These are phyloP conservation scores for Neodon shergylaensis DNA, from an alignment of 2,113 vertebrate species.

Conservation along the genomic window DNA sequence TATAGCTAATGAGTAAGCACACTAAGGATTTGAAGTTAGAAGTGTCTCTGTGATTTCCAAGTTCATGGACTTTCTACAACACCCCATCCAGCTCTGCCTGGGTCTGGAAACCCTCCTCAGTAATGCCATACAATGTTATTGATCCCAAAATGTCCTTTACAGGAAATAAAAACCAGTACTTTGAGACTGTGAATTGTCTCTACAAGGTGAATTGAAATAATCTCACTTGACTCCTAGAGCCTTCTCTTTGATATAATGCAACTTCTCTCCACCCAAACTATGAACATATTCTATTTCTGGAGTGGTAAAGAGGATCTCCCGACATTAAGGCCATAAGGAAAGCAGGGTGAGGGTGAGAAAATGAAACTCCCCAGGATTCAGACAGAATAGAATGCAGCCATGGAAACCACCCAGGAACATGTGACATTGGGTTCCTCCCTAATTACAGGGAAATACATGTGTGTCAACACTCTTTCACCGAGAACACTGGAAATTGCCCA, in stretches of 20 bases:
- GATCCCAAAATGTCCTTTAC: background rate
- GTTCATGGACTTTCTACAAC: background rate
- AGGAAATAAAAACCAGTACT: background rate
- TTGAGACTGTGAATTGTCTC: constrained; percentile 18
- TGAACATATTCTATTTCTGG: background rate
- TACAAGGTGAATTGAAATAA: background rate
- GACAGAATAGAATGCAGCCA: background rate
- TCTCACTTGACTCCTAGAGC: background rate
- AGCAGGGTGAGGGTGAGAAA: background rate
- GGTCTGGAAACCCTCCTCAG: background rate
- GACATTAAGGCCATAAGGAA: background rate
- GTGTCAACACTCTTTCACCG: background rate
- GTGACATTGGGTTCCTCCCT: background rate
- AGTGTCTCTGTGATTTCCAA: background rate
- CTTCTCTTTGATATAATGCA: background rate
- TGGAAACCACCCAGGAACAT: background rate
- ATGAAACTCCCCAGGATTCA: background rate
- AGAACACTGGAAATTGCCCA: background rate
- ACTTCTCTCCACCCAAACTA: background rate
- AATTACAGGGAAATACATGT: constrained; percentile 11
- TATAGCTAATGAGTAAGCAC: background rate
- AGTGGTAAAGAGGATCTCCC: background rate
- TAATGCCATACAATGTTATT: background rate
- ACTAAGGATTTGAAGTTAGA: background rate
- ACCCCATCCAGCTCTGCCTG: background rate